Conservation (phyloP, 1,140 invertebrate genomes). For the Spodoptera litura region DNA sequence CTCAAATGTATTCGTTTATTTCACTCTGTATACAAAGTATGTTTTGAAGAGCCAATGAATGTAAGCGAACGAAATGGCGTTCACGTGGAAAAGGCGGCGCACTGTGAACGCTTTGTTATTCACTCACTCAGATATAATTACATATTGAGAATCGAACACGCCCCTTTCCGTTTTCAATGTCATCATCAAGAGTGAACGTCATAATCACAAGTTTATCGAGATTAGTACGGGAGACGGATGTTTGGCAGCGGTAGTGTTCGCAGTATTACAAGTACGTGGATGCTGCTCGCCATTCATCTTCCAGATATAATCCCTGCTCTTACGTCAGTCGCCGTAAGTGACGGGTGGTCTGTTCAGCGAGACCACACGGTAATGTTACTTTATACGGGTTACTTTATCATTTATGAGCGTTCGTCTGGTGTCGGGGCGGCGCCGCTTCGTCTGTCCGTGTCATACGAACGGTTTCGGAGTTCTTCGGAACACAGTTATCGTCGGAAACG, state of each 20-base stretch:
- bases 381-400: constrained; percentile 61
- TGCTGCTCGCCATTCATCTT: constrained; percentile 31
- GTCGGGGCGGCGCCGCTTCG: constrained; percentile 61
- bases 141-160: constrained; percentile 33
- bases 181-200: constrained; percentile 9
- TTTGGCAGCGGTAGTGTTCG: constrained; percentile 18
- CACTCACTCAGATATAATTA: constrained; percentile 46
- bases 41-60: constrained; percentile 42
- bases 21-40: constrained; percentile 1
- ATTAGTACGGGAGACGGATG: background rate
- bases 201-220: constrained; percentile 1
- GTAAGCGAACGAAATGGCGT: constrained; percentile 32
- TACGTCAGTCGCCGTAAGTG: constrained; percentile 37
- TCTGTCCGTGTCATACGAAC: constrained; percentile 60
- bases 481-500: constrained; percentile 57
- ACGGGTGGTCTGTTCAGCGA: constrained; percentile 32
- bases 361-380: constrained; percentile 37
- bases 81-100: constrained; percentile 44
- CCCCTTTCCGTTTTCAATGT: constrained; percentile 22
- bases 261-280: constrained; percentile 15
- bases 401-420: constrained; percentile 67
- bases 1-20: constrained; percentile 36
- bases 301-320: constrained; percentile 34
- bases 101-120: constrained; percentile 40
- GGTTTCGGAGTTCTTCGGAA: constrained; percentile 48